phyloP scores from a whole-genome alignment of 2,797 vertebrate genomes.

The Eidolon dupreanum region DNA sequence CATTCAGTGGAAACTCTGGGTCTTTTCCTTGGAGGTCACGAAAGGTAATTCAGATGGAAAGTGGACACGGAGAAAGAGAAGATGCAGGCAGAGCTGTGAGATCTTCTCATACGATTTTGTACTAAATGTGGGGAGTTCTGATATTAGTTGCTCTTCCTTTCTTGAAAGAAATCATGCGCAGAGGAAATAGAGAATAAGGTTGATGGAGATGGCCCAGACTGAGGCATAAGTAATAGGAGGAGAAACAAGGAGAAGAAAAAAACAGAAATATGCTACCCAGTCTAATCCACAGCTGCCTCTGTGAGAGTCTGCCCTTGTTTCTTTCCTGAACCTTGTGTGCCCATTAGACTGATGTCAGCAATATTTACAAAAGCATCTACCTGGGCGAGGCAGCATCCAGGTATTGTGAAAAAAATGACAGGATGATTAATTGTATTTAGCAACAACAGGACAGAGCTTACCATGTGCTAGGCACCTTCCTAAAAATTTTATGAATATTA shows the following conservation, averaged over 20 bases:
- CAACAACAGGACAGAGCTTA: not conserved
- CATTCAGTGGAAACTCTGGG: not conserved
- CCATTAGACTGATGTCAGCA: not conserved
- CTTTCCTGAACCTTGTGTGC: not conserved
- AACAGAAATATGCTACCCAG: not conserved
- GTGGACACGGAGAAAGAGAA: not conserved
- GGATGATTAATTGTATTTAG: slow-evolving; percentile 1
- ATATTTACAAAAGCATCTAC: not conserved
- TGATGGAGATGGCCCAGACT: not conserved
- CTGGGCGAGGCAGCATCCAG: not conserved
- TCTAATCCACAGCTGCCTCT: not conserved
- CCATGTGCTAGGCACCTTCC: not conserved
- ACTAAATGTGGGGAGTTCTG: not conserved
- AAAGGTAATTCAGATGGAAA: not conserved
- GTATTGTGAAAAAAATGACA: not conserved
- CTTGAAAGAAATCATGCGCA: not conserved
- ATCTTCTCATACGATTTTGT: not conserved
- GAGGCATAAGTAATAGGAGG: not conserved
- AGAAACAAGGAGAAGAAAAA: not conserved
- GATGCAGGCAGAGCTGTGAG: not conserved
- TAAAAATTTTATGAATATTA: not conserved
- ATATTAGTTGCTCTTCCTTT: not conserved
- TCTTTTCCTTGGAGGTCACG: not conserved
- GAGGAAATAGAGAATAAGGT: not conserved
- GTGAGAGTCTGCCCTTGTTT: not conserved